Conservation (phyloP, 1,140 invertebrate genomes). For the Micrasema minimum region DNA sequence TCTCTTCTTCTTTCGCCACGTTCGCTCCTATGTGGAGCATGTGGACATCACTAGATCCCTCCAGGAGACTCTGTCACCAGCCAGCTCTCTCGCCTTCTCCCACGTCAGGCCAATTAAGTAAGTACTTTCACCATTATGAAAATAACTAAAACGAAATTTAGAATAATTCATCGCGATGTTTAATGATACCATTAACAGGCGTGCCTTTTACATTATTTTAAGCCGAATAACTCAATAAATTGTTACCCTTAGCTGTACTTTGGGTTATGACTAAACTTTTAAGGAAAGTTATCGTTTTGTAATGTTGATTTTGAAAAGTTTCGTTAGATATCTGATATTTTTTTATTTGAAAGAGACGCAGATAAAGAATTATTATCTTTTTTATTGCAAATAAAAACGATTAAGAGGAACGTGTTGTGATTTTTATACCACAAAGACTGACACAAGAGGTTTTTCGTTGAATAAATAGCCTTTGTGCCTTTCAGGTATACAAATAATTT, state of each 20-base stretch:
- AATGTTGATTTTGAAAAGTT: constrained; percentile 24
- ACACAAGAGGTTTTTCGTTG: too few species aligned
- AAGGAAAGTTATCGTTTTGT: constrained; percentile 14
- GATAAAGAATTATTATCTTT: constrained; percentile 6
- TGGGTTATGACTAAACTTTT: constrained; percentile 21
- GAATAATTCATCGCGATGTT: not conserved
- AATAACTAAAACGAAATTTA: too few species aligned
- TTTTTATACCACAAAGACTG: not conserved
- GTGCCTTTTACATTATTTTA: constrained; percentile 16
- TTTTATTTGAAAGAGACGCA: not conserved
- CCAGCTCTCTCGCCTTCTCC: too few species aligned
- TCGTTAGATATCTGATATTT: constrained; percentile 15
- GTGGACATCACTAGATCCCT: too few species aligned
- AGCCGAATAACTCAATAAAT: constrained; percentile 24
- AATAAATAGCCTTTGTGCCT: too few species aligned
- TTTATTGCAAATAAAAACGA: constrained; percentile 17
- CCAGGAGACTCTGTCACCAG: too few species aligned
- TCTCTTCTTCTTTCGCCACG: too few species aligned
- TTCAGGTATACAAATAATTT: too few species aligned
- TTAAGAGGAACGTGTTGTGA: constrained; percentile 16
- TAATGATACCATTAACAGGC: constrained; percentile 24
- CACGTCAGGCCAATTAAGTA: too few species aligned
- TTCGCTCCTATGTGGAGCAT: too few species aligned
- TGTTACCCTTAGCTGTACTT: not conserved
- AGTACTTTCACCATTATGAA: too few species aligned